These are phyloP conservation scores for Scaptodrosophila latifasciaeformis DNA, from an alignment of 2,888 invertebrate species.

Conservation along the genomic window DNA sequence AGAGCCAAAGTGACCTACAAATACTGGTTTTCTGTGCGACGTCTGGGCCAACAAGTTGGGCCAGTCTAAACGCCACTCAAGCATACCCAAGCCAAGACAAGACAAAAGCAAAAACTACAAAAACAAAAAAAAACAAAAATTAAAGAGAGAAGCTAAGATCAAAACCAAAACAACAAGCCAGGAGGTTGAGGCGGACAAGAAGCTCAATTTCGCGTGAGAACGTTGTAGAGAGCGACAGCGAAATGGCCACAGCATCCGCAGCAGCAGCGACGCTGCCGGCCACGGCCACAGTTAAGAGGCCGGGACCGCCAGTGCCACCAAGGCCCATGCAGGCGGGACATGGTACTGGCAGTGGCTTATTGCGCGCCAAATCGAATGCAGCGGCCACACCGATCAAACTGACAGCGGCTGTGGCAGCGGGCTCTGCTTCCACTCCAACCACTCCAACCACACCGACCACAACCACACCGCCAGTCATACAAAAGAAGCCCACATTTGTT, in stretches of 20 bases:
- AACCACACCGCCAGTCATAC: conserved; percentile 51
- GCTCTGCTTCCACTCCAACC: conserved; percentile 11
- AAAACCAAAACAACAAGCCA: no score
- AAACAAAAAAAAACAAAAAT: no score
- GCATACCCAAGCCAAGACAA: conserved; percentile 3
- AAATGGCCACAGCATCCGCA: conserved; percentile 43
- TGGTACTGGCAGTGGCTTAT: conserved; percentile 45
- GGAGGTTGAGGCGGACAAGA: no score
- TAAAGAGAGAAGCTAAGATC: no score
- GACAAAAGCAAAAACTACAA: no score
- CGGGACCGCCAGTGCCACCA: conserved; percentile 87
- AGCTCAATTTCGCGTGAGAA: conserved; percentile 47
- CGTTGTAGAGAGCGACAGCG: no score
- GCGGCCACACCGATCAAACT: conserved; percentile 25
- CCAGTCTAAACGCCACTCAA: conserved; percentile 16
- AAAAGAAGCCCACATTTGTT: conserved; percentile 60
- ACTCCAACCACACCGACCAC: conserved; percentile 13
- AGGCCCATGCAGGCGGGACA: conserved; percentile 81
- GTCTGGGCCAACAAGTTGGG: conserved; percentile 25
- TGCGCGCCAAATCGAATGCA: conserved; percentile 29
- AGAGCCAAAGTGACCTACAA: conserved; percentile 71
- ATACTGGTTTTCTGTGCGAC: conserved; percentile 65
- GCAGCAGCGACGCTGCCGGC: conserved; percentile 40
- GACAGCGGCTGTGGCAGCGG: conserved; percentile 19
- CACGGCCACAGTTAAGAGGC: conserved; percentile 77